Percentiles rank a stretch among this genome's conserved stretches.
phyloP scores from a whole-genome alignment of 2,113 vertebrate species.

The Ahaetulla prasina region DNA sequence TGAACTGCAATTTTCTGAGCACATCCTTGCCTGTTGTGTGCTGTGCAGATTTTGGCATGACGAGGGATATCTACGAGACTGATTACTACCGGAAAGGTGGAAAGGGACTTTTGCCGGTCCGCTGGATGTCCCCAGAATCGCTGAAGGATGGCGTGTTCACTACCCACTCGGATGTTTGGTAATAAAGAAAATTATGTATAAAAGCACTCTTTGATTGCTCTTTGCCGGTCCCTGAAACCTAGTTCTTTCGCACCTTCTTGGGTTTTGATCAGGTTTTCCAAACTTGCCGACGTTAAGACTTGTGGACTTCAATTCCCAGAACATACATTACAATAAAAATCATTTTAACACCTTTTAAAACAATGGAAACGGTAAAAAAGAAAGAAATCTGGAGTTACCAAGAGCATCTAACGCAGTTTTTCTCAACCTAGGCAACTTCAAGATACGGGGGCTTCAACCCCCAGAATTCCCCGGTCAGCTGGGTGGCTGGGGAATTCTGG shows the following conservation, averaged over 20 bases:
- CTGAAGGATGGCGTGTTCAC: conserved; percentile 98
- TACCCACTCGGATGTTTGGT: conserved; percentile 98
- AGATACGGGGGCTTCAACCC: not conserved
- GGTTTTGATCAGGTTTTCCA: not conserved
- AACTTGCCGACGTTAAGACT: not conserved
- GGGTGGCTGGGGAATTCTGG: too few relatives aligned
- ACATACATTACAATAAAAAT: too few relatives aligned
- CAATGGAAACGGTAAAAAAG: too few relatives aligned
- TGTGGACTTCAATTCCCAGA: not conserved
- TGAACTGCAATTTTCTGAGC: not conserved
- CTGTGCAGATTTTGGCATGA: conserved; percentile 93
- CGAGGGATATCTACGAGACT: conserved; percentile 97
- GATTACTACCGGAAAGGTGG: conserved; percentile 98
- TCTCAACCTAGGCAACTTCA: not conserved
- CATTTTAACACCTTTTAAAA: too few relatives aligned
- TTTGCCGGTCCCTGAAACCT: not conserved
- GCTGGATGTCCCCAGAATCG: conserved; percentile 98
- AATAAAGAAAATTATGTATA: conserved; percentile 47
- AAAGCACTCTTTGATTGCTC: not conserved
- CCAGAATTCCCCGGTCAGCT: too few relatives aligned
- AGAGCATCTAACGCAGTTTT: too few relatives aligned
- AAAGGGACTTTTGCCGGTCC: conserved; percentile 93
- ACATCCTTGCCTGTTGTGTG: not conserved
- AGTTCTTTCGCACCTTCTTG: not conserved
- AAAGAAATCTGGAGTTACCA: too few relatives aligned